Evolutionary conservation across 2,888 invertebrate species (phyloP), one percentile per base, ranked within the genome.

Genomic region (Acronicta aceris): DNA sequence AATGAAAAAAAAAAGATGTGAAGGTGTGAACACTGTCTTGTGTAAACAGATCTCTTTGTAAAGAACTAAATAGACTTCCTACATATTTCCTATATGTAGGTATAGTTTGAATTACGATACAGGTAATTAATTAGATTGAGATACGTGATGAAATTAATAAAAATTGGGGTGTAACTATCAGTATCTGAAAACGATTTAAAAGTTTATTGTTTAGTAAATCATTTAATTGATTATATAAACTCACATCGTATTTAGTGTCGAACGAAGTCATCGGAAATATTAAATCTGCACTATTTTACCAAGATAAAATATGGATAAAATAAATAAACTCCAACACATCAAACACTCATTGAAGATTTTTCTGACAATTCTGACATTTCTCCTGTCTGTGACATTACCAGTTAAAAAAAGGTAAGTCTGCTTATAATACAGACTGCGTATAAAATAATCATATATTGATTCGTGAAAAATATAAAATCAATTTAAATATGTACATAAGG

Each of bases 181-280:
- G 13, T 51, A 62, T 41, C 3, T 5, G 33, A 8, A 33, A 46
- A n/a, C 7, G 13, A 17, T 45, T 25, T 5, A n/a, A 33, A 13
- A 38, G 13, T 33, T 33, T 30, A 51, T 36, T 15, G 41, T 36
- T 60, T 52, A 30, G 13, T 7, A 60, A 46, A 1, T 10, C 16
- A 40, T 43, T 48, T 21, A 30, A 42, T 48, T 15, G 13, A 41
- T 15, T 41, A 0, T 46, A 53, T 40, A 42, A 57, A 90, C 95
- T 95, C 89, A 96, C 96, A 86, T 96, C 96, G 76, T 96, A 94
- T 82, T 93, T 94, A 27, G 92, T 82, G 67, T 94, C 94, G 78
- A 94, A 94, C 25, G 91, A 87, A 38, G 91, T 89, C 93, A 94
- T 94, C 65, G 74, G 57, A 36, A 40, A 36, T 56, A 65, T 63